Evolutionary conservation across 2,113 vertebrate species (phyloP).

Genomic region (Rhinolophus sinicus): DNA sequence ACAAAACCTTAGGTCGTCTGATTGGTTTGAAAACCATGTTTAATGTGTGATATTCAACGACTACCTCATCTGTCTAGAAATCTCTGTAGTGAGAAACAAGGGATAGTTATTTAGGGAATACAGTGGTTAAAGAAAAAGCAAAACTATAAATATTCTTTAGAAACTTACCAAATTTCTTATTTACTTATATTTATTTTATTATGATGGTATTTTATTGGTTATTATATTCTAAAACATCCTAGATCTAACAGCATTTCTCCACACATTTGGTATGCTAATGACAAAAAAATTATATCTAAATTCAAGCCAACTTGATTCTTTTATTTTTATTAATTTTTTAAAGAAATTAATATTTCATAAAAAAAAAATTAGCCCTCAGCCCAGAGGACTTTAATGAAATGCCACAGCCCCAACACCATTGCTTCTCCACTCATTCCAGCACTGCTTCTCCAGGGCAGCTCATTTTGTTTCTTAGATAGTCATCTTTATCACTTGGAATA

Average conservation of each 20-base stretch:
- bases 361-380: not conserved
- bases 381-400: not conserved
- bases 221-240: conserved; percentile 4
- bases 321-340: conserved; percentile 14
- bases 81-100: conserved; percentile 22
- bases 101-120: not conserved
- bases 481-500: conserved; percentile 14
- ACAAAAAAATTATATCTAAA: not conserved
- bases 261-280: not conserved
- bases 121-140: not conserved
- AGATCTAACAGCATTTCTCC: not conserved
- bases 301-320: not conserved
- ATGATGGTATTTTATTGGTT: not conserved
- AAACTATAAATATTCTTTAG: conserved; percentile 1
- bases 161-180: conserved; percentile 1
- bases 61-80: conserved; percentile 2
- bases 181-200: not conserved
- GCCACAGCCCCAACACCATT: not conserved
- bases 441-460: not conserved
- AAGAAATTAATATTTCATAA: not conserved
- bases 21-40: not conserved
- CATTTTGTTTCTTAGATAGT: not conserved
- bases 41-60: not conserved
- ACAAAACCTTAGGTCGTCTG: not conserved
- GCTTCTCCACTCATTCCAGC: not conserved